These are phyloP conservation scores for Stratiomys singularior DNA, from an alignment of 2,888 invertebrate genomes.

Conservation along the genomic window DNA sequence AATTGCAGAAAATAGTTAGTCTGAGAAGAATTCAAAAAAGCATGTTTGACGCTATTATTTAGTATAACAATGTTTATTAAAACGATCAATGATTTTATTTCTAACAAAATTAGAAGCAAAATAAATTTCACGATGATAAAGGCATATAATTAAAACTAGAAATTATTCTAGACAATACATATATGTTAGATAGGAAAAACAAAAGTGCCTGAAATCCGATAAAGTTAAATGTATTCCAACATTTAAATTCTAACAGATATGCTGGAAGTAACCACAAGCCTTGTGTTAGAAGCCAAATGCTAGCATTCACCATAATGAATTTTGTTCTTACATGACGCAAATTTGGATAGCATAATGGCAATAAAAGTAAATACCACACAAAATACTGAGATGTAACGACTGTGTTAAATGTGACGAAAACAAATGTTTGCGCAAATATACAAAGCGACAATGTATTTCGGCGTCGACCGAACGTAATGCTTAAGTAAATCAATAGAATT, in stretches of 20 bases:
- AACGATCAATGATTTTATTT: no score
- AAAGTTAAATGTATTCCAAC: conserved; percentile 81
- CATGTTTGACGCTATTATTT: no score
- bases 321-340: conserved; percentile 69
- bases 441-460: conserved; percentile 82
- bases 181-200: conserved; percentile 86
- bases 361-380: conserved; percentile 91
- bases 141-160: conserved; percentile 38
- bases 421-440: conserved; percentile 84
- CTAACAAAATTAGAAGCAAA: no score
- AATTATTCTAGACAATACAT: conserved; percentile 69
- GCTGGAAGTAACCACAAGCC: conserved; percentile 89
- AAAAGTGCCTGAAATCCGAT: conserved; percentile 86
- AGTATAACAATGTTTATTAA: no score
- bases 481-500: conserved; percentile 72
- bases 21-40: no score
- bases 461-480: conserved; percentile 75
- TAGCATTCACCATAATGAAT: conserved; percentile 66
- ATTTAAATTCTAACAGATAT: conserved; percentile 92
- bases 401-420: conserved; percentile 92
- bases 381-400: conserved; percentile 98
- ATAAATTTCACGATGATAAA: no score
- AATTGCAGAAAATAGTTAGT: no score
- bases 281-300: conserved; percentile 79
- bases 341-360: conserved; percentile 83